Base-by-base conservation (phyloP, 2,888 invertebrate genomes). In the Zeuzera pyrina region DNA sequence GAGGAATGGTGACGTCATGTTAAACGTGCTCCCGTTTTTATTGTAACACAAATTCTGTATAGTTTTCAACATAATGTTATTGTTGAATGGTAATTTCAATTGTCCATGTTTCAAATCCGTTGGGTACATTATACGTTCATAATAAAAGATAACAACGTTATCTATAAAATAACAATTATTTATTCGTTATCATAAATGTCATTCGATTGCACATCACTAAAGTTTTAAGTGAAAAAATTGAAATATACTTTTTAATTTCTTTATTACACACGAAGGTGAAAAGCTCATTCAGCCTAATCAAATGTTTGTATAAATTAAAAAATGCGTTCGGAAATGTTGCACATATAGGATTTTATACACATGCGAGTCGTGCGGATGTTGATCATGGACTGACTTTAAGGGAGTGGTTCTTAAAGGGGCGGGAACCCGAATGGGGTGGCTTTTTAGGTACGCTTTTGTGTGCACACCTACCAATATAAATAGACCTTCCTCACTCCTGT, bases 1-100 rank as follows among this genome's bases (percentile, higher is more conserved):
- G 31, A 87, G 50, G 49, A 88, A 88, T 1, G 87, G 86, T 1
- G 88, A 88, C 15, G 87, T 79, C 77, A 86, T 85, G 44, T 85
- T 85, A 35, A 70, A 76, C 3, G 83, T 57, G 7, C 42, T 49
- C 11, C 49, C 56, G 27, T 59, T 64, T 43, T 77, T 83, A 35
- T 70, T 78, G 38, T 77, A 72, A 33, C 74, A 81, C 40, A 83
- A 41, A 38, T 65, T 79, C 38, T 83, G 83, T 32, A 83, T 74
- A 13, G 83, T 83, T 41, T 79, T 81, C 64, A 83, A 65, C 83
- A 83, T 83, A 71, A 69, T 79, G 74, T 72, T 71, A 41, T 73
- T 73, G 14, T 77, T 74, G 21, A 73, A 74, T 31, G 62, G 65
- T 28, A 81, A 49, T 41, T 78, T 77, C 26, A 83, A 54, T 33